Conservation (phyloP, 2,888 invertebrate species). For the Autographa gamma region DNA sequence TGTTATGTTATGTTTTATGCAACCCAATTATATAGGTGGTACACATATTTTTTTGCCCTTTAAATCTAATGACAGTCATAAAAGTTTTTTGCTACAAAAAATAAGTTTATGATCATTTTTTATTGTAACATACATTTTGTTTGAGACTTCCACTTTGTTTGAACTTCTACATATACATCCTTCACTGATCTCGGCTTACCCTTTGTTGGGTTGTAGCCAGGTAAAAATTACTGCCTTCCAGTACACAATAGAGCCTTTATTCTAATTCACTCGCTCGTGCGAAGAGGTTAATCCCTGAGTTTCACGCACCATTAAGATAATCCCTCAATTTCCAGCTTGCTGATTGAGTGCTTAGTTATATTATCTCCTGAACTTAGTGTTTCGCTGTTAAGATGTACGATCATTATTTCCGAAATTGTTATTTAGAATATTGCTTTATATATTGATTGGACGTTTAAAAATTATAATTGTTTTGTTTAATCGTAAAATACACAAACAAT, state of each 20-base stretch:
- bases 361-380: slow-evolving; percentile 35
- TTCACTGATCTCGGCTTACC: background rate
- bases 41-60: no score
- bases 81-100: no score
- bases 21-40: no score
- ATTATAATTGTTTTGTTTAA: background rate
- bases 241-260: slow-evolving; percentile 36
- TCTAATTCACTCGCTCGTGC: slow-evolving; percentile 57
- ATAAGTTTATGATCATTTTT: no score
- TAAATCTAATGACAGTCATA: no score
- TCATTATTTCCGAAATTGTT: background rate
- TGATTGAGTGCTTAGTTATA: slow-evolving; percentile 59
- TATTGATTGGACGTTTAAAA: background rate
- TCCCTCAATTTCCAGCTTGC: slow-evolving; percentile 62
- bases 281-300: slow-evolving; percentile 62
- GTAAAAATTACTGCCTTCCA: slow-evolving; percentile 25
- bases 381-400: slow-evolving; percentile 7
- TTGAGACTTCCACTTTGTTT: background rate
- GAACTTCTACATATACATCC: background rate
- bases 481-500: no score
- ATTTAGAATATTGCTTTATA: background rate
- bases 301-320: slow-evolving; percentile 64
- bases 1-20: no score
- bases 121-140: background rate
- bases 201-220: slow-evolving; percentile 5